Percentiles rank a stretch among this genome's conserved stretches.
Evolutionary conservation across 2,888 invertebrate genomes (phyloP).

Genomic region (Junonia oenone): DNA sequence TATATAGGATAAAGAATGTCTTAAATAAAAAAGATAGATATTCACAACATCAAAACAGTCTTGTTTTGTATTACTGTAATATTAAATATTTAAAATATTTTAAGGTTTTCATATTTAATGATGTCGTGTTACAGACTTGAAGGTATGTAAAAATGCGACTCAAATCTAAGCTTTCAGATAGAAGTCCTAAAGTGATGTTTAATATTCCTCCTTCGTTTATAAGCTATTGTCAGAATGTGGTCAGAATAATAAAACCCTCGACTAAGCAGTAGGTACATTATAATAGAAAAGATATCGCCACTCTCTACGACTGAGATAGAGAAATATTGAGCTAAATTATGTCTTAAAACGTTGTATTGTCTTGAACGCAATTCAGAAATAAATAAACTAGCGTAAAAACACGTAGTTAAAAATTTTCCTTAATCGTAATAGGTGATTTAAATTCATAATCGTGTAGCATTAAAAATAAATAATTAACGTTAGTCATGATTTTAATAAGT

Average conservation of each 20-base stretch:
- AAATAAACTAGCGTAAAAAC: too few species aligned
- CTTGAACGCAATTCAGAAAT: neutral
- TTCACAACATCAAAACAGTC: too few species aligned
- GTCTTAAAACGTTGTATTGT: conserved; percentile 53
- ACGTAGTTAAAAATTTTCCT: too few species aligned
- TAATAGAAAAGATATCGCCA: conserved; percentile 66
- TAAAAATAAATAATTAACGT: neutral
- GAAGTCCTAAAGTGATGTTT: conserved; percentile 45
- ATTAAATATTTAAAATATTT: neutral
- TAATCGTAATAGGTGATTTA: too few species aligned
- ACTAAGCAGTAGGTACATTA: conserved; percentile 56
- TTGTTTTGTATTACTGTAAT: too few species aligned
- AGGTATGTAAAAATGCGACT: conserved; percentile 5
- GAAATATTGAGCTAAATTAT: conserved; percentile 9
- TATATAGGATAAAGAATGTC: too few species aligned
- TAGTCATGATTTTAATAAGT: too few species aligned
- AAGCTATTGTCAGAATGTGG: conserved; percentile 62
- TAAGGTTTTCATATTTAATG: neutral
- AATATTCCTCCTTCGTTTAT: conserved; percentile 58
- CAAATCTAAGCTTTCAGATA: conserved; percentile 42
- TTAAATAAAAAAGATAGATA: too few species aligned
- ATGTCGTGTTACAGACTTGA: neutral
- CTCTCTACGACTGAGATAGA: conserved; percentile 41
- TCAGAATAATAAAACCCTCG: conserved; percentile 67
- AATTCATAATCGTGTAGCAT: too few species aligned